Conservation (phyloP, 2,797 vertebrate genomes). For the Onychomys leucogaster region DNA sequence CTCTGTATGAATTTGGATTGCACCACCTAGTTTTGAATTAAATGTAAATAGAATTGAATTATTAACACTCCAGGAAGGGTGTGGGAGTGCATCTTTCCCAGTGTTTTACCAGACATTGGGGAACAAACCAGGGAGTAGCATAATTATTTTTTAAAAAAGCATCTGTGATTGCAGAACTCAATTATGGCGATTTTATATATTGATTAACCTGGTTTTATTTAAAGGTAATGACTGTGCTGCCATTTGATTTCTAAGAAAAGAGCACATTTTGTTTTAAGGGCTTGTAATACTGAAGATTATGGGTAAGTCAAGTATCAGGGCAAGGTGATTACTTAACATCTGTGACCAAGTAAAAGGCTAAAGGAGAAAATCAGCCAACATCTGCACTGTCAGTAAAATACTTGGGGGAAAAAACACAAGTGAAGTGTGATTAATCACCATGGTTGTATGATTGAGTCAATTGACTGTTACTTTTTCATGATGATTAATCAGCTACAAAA, state of each 20-base stretch:
- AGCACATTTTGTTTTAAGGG: slow-evolving; percentile 85
- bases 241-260: slow-evolving; percentile 84
- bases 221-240: slow-evolving; percentile 83
- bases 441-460: slow-evolving; percentile 92
- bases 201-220: slow-evolving; percentile 84
- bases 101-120: slow-evolving; percentile 76
- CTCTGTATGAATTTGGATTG: slow-evolving; percentile 74
- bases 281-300: slow-evolving; percentile 84
- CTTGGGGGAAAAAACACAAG: slow-evolving; percentile 89
- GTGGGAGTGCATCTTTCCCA: slow-evolving; percentile 11
- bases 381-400: slow-evolving; percentile 91
- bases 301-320: slow-evolving; percentile 88
- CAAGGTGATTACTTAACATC: slow-evolving; percentile 92
- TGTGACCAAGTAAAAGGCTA: slow-evolving; percentile 91
- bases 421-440: slow-evolving; percentile 93
- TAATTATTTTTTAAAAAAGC: slow-evolving; percentile 76
- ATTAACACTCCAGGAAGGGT: slow-evolving; percentile 60
- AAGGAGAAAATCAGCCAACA: slow-evolving; percentile 90
- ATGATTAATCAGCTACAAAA: slow-evolving; percentile 93
- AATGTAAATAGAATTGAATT: slow-evolving; percentile 71
- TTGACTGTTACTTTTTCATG: slow-evolving; percentile 93
- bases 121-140: slow-evolving; percentile 78
- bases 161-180: slow-evolving; percentile 83
- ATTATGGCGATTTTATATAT: slow-evolving; percentile 83
- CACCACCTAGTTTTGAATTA: slow-evolving; percentile 71